Evolutionary conservation across 1,140 invertebrate genomes (phyloP).

Genomic region (Drosophila obscura): DNA sequence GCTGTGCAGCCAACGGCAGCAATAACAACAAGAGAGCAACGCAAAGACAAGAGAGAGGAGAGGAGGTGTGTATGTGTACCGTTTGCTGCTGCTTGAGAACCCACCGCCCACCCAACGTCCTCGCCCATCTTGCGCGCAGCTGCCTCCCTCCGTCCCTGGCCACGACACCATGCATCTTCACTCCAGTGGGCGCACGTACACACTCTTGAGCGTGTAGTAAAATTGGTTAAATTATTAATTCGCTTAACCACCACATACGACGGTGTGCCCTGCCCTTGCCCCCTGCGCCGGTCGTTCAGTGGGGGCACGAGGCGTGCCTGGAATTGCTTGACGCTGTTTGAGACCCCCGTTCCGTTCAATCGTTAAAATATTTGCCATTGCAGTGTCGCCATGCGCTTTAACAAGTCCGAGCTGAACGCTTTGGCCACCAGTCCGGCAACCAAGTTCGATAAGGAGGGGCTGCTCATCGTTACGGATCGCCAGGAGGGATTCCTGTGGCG

Average conservation of each 20-base stretch:
- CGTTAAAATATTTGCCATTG: not conserved
- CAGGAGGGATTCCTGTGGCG: conserved; percentile 96
- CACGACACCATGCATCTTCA: not conserved
- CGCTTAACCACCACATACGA: no score
- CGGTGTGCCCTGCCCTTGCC: no score
- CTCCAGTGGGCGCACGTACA: no score
- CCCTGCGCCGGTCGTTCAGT: no score
- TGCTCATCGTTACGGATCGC: conserved; percentile 92
- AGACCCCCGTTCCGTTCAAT: not conserved
- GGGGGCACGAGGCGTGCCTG: no score
- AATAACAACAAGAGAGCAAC: conserved; percentile 22
- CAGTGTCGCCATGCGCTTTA: conserved; percentile 91
- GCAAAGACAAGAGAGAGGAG: conserved; percentile 14
- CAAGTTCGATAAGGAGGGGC: conserved; percentile 96
- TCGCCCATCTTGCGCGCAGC: not conserved
- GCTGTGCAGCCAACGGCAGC: conserved; percentile 6
- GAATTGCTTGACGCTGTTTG: conserved; percentile 1
- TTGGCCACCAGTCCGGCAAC: conserved; percentile 93
- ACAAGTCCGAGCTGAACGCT: conserved; percentile 93
- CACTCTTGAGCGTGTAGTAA: no score
- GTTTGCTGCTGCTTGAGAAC: not conserved
- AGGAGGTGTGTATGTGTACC: conserved; percentile 39
- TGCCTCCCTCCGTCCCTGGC: not conserved
- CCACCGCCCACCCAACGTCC: conserved; percentile 12
- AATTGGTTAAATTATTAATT: no score